Conservation (phyloP, 2,888 invertebrate genomes). For the Stenurella melanura region DNA sequence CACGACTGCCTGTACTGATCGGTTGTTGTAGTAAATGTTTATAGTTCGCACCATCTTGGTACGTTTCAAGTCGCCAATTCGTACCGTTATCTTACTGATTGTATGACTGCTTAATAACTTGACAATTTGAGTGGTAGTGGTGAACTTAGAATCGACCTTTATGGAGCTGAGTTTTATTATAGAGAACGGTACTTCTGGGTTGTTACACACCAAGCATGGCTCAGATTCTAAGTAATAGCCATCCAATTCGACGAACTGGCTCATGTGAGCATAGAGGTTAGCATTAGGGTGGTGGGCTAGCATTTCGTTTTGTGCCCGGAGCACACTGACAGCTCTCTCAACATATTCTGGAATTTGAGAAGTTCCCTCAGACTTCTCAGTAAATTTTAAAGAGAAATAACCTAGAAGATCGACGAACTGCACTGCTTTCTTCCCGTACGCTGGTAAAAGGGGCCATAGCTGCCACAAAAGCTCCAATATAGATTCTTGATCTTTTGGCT, state of each 20-base stretch:
- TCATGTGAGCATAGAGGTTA: conserved; percentile 91
- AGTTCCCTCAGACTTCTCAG: conserved; percentile 79
- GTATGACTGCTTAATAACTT: conserved; percentile 96
- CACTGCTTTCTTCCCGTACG: conserved; percentile 94
- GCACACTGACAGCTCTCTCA: conserved; percentile 88
- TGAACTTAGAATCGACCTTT: conserved; percentile 97
- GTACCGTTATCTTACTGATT: conserved; percentile 93
- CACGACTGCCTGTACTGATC: conserved; percentile 96
- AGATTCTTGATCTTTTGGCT: conserved; percentile 84
- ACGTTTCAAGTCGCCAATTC: conserved; percentile 95
- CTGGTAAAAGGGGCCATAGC: conserved; percentile 92
- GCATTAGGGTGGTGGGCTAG: conserved; percentile 95
- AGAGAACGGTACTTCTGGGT: conserved; percentile 94
- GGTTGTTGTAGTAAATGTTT: conserved; percentile 97
- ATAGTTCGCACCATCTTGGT: conserved; percentile 98
- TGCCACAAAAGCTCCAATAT: conserved; percentile 91
- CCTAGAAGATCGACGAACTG: conserved; percentile 98
- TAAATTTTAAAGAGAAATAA: conserved; percentile 93
- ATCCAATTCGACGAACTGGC: conserved; percentile 95
- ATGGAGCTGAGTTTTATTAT: conserved; percentile 94
- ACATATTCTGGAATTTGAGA: conserved; percentile 81
- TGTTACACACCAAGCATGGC: conserved; percentile 98
- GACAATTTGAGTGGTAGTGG: conserved; percentile 97
- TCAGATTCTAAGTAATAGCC: conserved; percentile 98
- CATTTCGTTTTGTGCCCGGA: conserved; percentile 91